A percentile compares a stretch with the other conserved stretches of the same genome.
Conservation (phyloP, 2,113 vertebrate genomes). For the Nothocercus nigrocapillus region DNA sequence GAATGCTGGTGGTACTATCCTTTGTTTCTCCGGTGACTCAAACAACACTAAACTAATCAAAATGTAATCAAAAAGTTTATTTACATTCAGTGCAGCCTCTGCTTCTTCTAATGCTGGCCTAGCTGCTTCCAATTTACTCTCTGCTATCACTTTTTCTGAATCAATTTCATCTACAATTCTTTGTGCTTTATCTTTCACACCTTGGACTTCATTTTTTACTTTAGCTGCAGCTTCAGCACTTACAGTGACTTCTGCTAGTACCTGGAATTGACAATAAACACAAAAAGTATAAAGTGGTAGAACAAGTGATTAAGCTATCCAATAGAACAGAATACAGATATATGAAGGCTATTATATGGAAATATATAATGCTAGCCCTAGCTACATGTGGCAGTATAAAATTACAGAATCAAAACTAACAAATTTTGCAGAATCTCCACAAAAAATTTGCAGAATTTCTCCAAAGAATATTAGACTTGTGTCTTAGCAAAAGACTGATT, state of each 20-base stretch:
- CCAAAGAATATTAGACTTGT: not conserved
- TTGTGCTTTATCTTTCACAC: constrained; percentile 87
- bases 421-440: not conserved
- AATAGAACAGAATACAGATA: not conserved
- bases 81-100: constrained; percentile 85
- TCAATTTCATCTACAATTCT: constrained; percentile 87
- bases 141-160: constrained; percentile 82
- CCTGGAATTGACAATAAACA: constrained; percentile 45
- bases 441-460: not conserved
- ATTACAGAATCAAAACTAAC: not conserved
- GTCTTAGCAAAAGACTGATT: not conserved
- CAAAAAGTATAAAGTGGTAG: not conserved
- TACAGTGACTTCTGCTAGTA: constrained; percentile 83
- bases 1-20: not conserved
- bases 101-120: constrained; percentile 84
- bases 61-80: not conserved
- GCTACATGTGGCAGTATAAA: not conserved
- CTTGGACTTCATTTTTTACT: constrained; percentile 86
- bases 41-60: not conserved
- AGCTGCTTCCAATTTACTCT: constrained; percentile 84
- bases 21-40: not conserved
- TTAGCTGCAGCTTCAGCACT: constrained; percentile 85
- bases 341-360: not conserved
- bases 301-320: not conserved
- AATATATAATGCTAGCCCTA: not conserved